Percentiles rank a stretch among this genome's conserved stretches.
Evolutionary conservation across 2,113 vertebrate genomes (phyloP).

Genomic region (Pithys albifrons): DNA sequence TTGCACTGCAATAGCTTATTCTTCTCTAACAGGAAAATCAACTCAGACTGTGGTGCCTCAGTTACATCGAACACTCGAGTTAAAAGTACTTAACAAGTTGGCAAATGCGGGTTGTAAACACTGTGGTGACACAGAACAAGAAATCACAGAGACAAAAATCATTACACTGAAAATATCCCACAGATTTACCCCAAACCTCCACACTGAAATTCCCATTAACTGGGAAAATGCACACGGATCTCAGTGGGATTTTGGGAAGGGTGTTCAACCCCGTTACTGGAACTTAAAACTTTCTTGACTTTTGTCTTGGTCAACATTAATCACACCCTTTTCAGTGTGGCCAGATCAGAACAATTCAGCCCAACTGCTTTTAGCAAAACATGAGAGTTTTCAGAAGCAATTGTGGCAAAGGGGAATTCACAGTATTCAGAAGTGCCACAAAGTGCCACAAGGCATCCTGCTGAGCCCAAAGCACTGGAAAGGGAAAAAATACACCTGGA

Average conservation of each 20-base stretch:
- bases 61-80: not conserved
- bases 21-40: not conserved
- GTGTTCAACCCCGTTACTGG: not conserved
- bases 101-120: not conserved
- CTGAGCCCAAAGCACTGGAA: not conserved
- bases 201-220: no score
- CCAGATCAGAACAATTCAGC: not conserved
- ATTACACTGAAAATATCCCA: accelerated
- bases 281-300: not conserved
- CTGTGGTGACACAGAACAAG: not conserved
- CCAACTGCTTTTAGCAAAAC: not conserved
- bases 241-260: not conserved
- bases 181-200: not conserved
- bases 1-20: slow-evolving; percentile 4
- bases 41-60: not conserved
- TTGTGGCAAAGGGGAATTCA: slow-evolving; percentile 16
- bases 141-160: not conserved
- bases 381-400: not conserved
- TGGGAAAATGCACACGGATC: not conserved
- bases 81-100: not conserved
- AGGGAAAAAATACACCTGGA: not conserved
- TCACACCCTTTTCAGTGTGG: not conserved
- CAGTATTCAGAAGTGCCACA: slow-evolving; percentile 50
- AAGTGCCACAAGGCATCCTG: not conserved
- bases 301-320: not conserved